phyloP scores from a whole-genome alignment of 2,797 vertebrate genomes.

The Bovichtus diacanthus region DNA sequence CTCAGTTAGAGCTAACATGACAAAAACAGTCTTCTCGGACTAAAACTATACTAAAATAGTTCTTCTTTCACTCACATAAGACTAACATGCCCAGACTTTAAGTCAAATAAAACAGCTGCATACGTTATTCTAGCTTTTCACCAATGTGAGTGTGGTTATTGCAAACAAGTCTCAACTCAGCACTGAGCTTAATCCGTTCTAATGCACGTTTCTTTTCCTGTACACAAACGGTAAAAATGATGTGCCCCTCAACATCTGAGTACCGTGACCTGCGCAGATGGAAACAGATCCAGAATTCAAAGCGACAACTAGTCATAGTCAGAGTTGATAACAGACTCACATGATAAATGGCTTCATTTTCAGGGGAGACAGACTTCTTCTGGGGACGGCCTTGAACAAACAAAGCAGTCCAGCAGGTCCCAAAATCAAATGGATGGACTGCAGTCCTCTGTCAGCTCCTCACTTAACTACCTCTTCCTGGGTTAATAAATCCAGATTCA shows the following conservation, averaged over 20 bases:
- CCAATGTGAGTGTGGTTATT: background rate
- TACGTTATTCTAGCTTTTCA: background rate
- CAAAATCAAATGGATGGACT: constrained; percentile 18
- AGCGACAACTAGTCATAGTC: constrained; percentile 11
- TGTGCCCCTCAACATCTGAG: background rate
- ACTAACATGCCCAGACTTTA: too few relatives aligned
- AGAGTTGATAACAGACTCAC: background rate
- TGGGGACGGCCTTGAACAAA: constrained; percentile 27
- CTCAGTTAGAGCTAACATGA: too few relatives aligned
- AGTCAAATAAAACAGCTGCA: too few relatives aligned
- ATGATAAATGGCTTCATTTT: constrained; percentile 34
- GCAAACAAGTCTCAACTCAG: background rate
- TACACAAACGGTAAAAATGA: background rate
- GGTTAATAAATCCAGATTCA: constrained; percentile 66
- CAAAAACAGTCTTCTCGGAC: too few relatives aligned
- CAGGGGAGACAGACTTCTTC: background rate
- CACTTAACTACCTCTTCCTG: constrained; percentile 38
- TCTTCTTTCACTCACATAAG: too few relatives aligned
- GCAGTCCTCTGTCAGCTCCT: constrained; percentile 13
- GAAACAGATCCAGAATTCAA: constrained; percentile 3
- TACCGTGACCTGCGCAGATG: background rate
- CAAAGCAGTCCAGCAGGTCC: constrained; percentile 12
- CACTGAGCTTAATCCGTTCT: background rate
- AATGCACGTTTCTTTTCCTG: background rate
- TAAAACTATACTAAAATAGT: too few relatives aligned